Percentiles rank a stretch among this genome's conserved stretches.
Evolutionary conservation across 2,113 vertebrate species (phyloP).

Genomic region (Leucosticte australis): DNA sequence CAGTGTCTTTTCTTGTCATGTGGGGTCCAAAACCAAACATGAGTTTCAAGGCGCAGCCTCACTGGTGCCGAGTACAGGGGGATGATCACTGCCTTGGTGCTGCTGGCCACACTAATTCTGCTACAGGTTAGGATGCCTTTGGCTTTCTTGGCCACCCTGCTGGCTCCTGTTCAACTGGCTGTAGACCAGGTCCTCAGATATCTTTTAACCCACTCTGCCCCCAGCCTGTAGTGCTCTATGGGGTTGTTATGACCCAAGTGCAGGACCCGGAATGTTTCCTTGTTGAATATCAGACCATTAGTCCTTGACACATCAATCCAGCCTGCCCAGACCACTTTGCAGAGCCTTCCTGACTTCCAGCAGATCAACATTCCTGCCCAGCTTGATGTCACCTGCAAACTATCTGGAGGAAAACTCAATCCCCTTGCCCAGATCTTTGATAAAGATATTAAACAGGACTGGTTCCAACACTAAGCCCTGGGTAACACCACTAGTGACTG

Average conservation of each 20-base stretch:
- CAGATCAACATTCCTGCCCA: not conserved
- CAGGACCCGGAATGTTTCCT: rapidly evolving
- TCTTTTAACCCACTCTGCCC: not conserved
- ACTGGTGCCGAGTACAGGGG: rapidly evolving
- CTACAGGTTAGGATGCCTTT: not conserved
- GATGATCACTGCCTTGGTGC: not conserved
- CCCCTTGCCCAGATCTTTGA: not conserved
- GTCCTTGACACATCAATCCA: not conserved
- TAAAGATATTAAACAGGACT: not conserved
- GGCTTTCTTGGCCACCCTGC: not conserved
- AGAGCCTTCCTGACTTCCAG: not conserved
- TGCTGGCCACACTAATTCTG: not conserved
- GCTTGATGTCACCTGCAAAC: not conserved
- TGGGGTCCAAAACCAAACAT: not conserved
- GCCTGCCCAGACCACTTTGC: not conserved
- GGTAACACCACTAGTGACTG: not conserved
- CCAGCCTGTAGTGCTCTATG: not conserved
- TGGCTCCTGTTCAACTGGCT: not conserved
- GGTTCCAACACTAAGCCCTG: not conserved
- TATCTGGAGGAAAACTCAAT: not conserved
- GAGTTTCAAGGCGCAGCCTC: not conserved
- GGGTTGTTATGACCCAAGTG: not conserved
- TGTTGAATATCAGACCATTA: not conserved
- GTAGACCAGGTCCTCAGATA: too few relatives aligned
- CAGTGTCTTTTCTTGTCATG: not conserved